A percentile compares a stretch with the other conserved stretches of the same genome.
These are phyloP conservation scores for Metacarcinus magister DNA, from an alignment of 2,888 invertebrate species.

Conservation along the genomic window DNA sequence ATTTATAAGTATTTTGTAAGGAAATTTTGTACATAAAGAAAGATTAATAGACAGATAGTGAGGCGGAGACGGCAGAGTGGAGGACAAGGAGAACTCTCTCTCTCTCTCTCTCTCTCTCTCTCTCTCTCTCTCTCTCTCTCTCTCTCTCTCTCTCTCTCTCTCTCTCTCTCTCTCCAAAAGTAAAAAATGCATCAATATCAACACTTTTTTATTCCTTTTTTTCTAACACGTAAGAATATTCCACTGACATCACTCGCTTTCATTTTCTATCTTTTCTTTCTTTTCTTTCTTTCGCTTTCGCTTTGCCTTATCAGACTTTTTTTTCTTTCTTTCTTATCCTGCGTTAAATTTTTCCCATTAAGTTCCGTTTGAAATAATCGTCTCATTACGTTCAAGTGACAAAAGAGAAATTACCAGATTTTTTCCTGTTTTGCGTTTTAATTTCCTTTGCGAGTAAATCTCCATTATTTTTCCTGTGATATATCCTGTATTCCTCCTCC, in stretches of 20 bases:
- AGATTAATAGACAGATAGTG: neutral
- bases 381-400: neutral
- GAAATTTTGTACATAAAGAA: neutral
- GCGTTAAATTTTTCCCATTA: neutral
- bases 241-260: neutral
- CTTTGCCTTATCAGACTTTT: neutral
- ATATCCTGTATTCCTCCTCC: neutral
- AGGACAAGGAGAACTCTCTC: neutral
- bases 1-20: too few relatives aligned
- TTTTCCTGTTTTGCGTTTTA: neutral
- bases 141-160: too few relatives aligned
- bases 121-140: conserved; percentile 14
- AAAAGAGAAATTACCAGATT: neutral
- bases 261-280: neutral
- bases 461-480: conserved; percentile 14
- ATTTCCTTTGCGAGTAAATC: neutral
- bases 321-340: neutral
- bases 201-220: neutral
- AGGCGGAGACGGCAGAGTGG: neutral
- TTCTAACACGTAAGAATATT: neutral
- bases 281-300: neutral
- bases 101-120: conserved; percentile 26
- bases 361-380: neutral
- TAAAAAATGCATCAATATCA: too few relatives aligned
- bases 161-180: too few relatives aligned